A percentile compares a stretch with the other conserved stretches of the same genome.
phyloP scores from a whole-genome alignment of 2,888 invertebrate species.

The Drosophila macrospina region DNA sequence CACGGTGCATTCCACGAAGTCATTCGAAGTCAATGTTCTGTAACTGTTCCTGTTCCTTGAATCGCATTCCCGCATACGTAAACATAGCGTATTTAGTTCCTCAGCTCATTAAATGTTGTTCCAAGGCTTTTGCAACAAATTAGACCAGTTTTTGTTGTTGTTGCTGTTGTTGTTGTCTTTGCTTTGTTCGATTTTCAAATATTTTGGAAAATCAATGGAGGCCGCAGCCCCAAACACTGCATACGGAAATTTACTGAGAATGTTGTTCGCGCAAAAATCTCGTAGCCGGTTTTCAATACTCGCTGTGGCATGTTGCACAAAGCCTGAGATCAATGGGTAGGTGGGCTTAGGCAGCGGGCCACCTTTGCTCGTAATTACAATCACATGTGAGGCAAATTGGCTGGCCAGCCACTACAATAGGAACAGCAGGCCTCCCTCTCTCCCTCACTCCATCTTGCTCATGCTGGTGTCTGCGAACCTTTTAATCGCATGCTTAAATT shows the following conservation, averaged over 20 bases:
- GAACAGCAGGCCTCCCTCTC: slow-evolving; percentile 14
- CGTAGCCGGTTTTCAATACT: slow-evolving; percentile 33
- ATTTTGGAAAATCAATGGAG: slow-evolving; percentile 46
- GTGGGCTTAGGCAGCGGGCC: slow-evolving; percentile 18
- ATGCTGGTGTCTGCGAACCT: neutral
- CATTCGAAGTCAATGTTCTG: neutral
- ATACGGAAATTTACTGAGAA: slow-evolving; percentile 66
- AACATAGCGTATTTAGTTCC: neutral
- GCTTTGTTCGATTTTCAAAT: slow-evolving; percentile 28
- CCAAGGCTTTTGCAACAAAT: slow-evolving; percentile 38
- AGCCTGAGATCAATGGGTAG: slow-evolving; percentile 47
- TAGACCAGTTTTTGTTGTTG: slow-evolving; percentile 48
- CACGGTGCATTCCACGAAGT: slow-evolving; percentile 17
- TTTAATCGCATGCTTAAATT: slow-evolving; percentile 19
- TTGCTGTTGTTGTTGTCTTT: slow-evolving; percentile 43
- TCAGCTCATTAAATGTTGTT: slow-evolving; percentile 6
- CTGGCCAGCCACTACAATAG: slow-evolving; percentile 13
- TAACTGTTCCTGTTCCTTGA: slow-evolving; percentile 30
- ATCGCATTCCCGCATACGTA: too few relatives aligned
- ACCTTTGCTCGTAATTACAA: slow-evolving; percentile 46
- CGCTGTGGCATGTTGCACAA: slow-evolving; percentile 40
- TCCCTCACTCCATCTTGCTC: too few relatives aligned
- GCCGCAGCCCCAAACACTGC: slow-evolving; percentile 22
- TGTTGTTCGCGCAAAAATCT: slow-evolving; percentile 35
- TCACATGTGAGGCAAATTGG: slow-evolving; percentile 18